A percentile compares a stretch with the other conserved stretches of the same genome.
Conservation (phyloP, 2,113 vertebrate genomes). For the Rhineura floridana region DNA sequence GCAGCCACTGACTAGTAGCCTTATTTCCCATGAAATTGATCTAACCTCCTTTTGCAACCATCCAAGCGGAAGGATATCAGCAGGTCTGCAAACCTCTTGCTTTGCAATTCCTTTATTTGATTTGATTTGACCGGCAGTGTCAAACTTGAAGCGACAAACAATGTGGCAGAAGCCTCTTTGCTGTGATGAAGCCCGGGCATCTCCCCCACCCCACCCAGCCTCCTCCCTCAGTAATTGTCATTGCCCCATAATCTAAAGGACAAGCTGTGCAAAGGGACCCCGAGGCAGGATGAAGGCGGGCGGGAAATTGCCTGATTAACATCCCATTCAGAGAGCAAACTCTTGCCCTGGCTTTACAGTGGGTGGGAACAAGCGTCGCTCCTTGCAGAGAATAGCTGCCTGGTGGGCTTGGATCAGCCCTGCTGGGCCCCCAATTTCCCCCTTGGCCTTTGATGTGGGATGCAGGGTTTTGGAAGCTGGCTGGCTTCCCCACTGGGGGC, state of each 20-base stretch:
- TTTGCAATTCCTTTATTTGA: not conserved
- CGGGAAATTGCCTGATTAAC: conserved; percentile 32
- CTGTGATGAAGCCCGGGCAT: too few relatives aligned
- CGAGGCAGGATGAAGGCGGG: not conserved
- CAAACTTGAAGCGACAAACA: not conserved
- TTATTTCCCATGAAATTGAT: too few relatives aligned
- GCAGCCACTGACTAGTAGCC: too few relatives aligned
- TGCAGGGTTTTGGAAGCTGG: not conserved
- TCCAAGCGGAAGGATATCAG: too few relatives aligned
- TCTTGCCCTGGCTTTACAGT: conserved; percentile 27
- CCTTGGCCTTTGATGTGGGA: conserved; percentile 11
- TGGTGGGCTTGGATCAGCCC: not conserved
- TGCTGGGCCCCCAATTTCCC: not conserved
- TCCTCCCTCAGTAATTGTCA: not conserved
- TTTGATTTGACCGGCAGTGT: too few relatives aligned
- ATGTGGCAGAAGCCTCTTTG: not conserved
- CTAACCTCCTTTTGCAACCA: too few relatives aligned
- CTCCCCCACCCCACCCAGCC: too few relatives aligned
- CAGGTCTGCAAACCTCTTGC: not conserved
- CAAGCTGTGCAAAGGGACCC: not conserved
- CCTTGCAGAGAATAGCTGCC: conserved; percentile 4
- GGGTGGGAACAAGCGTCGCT: conserved; percentile 5
- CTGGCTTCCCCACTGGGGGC: conserved; percentile 5
- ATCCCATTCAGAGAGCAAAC: conserved; percentile 28
- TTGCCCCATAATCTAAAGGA: not conserved